These are phyloP conservation scores for Drosophila ustulata DNA, from an alignment of 2,888 invertebrate genomes.

Conservation along the genomic window DNA sequence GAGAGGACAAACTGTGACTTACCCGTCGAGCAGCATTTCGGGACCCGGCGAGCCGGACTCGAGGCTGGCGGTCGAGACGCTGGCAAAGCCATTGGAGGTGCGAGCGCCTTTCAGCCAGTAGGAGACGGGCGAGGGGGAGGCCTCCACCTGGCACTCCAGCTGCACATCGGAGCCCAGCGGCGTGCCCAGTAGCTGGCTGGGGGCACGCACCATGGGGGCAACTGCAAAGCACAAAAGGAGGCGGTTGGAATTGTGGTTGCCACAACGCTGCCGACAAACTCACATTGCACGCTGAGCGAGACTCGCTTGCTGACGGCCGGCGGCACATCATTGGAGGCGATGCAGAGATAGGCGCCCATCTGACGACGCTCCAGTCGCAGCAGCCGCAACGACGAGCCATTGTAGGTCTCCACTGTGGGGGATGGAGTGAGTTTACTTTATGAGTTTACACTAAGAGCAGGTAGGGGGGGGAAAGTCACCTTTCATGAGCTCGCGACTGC, in stretches of 20 bases:
- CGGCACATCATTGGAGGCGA: constrained; percentile 96
- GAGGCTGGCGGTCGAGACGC: constrained; percentile 75
- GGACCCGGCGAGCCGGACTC: constrained; percentile 84
- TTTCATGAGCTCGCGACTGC: constrained; percentile 84
- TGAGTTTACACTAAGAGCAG: neutral
- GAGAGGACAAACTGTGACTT: constrained; percentile 82
- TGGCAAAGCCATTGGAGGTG: constrained; percentile 82
- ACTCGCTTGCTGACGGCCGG: constrained; percentile 96
- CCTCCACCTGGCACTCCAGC: constrained; percentile 94
- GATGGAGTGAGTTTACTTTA: neutral
- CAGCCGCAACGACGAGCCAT: constrained; percentile 90
- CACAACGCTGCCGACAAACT: constrained; percentile 86
- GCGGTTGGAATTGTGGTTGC: neutral
- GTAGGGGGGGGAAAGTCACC: constrained; percentile 69
- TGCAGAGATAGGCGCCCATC: constrained; percentile 96
- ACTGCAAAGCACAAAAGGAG: constrained; percentile 86
- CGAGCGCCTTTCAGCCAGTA: constrained; percentile 85
- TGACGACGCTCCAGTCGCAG: constrained; percentile 93
- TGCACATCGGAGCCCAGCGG: constrained; percentile 94
- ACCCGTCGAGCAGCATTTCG: constrained; percentile 94
- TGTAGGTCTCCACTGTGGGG: constrained; percentile 89
- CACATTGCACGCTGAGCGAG: constrained; percentile 95
- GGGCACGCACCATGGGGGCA: constrained; percentile 94
- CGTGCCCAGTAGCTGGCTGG: constrained; percentile 94
- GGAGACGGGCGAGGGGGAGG: constrained; percentile 88